These are phyloP conservation scores for Ciona savignyi DNA, from an alignment of 23 tunicate genomes.

Conservation along the genomic window DNA sequence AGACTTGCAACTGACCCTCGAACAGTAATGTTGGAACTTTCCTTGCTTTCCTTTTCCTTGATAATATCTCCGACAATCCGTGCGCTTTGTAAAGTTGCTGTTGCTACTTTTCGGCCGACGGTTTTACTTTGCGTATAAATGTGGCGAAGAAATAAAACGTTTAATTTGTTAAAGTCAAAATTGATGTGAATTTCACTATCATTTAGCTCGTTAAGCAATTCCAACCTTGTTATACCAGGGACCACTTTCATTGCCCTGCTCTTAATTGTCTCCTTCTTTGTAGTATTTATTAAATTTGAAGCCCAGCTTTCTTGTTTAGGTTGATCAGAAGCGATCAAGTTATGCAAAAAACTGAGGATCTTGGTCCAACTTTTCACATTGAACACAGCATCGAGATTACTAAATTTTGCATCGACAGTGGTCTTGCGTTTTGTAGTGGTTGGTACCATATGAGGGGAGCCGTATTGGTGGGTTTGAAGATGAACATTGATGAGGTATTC, in stretches of 20 bases:
- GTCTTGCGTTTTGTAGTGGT: constrained; percentile 4
- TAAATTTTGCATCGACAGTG: constrained; percentile 47
- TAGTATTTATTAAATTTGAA: background rate
- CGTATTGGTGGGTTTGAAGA: background rate
- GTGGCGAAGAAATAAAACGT: constrained; percentile 70
- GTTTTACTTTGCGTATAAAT: constrained; percentile 12
- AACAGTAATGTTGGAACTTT: constrained; percentile 11
- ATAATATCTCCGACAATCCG: constrained; percentile 20
- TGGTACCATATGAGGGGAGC: background rate
- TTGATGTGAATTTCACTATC: constrained; percentile 17
- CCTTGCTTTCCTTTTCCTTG: background rate
- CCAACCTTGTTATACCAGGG: background rate
- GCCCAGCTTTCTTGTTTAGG: background rate
- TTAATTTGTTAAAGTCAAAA: constrained; percentile 60
- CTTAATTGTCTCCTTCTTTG: constrained; percentile 5
- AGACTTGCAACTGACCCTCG: constrained; percentile 67
- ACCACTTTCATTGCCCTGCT: background rate
- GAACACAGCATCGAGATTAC: constrained; percentile 55
- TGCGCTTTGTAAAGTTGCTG: constrained; percentile 79
- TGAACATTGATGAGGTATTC: background rate
- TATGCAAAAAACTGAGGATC: constrained; percentile 59
- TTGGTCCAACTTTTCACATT: constrained; percentile 71
- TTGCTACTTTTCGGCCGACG: constrained; percentile 68
- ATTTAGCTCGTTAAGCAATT: constrained; percentile 5
- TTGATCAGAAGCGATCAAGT: constrained; percentile 20